Base-by-base conservation (phyloP, 2,888 invertebrate genomes). In the Tenthredo notha region DNA sequence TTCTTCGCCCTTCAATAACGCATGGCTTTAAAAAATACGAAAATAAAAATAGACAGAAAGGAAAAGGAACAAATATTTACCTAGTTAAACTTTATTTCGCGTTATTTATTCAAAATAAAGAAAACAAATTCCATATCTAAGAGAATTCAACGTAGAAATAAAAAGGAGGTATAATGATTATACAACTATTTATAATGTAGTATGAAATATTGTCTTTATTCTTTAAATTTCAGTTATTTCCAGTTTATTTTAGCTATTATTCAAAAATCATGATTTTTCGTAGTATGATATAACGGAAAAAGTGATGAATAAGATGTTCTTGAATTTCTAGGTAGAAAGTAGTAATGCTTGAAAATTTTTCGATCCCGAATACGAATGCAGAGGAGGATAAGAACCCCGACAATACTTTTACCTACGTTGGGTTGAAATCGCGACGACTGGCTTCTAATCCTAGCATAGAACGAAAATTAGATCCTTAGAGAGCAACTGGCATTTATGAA, bases 371-470 rank as follows among this genome's bases (percentile, higher is more conserved):
- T 50, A 21, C 47, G 25, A 29, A 77, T 77, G 29, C 40, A 29
- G 54, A 50, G 40, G 54, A 12, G 61, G 37, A 70, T 54, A 61
- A 47, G 18, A 29, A 0, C 25, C 12, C 25, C 12, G 83, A 83
- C 83, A 80, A 85, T 82, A 70, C 85, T 80, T 85, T 83, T 83
- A 33, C 83, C 43, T 0, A 18, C 47, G 47, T 33, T n/a, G 58
- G 75, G 74, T 83, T 87, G 84, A 85, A 86, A 87, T 77, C 80
- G 85, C 82, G 67, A 83, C 70, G 83, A 83, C 84, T 86, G 91
- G 90, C 92, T 91, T 92, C 91, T 91, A 91, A 92, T 92, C 92
- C 90, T 87, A 90, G 89, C 89, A 92, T 91, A 92, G 89, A 91
- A 91, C 90, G 91, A 92, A 92, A 91, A 91, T 91, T 91, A 91